Conservation (phyloP, 2,888 invertebrate genomes). For the Drosophila robusta region DNA sequence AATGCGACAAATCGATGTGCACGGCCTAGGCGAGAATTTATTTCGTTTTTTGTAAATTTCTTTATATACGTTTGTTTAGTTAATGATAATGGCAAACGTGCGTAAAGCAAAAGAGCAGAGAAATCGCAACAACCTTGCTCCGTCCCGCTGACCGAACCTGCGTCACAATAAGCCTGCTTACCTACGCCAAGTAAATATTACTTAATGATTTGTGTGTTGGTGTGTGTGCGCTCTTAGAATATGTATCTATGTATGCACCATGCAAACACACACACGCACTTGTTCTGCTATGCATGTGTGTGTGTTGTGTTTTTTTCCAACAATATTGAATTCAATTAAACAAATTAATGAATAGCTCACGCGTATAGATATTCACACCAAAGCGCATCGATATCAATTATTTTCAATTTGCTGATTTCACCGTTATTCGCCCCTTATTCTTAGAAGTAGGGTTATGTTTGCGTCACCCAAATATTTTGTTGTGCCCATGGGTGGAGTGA, state of each 20-base stretch:
- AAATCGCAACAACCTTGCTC: conserved; percentile 50
- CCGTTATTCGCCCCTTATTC: conserved; percentile 40
- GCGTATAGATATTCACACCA: conserved; percentile 46
- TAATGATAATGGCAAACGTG: conserved; percentile 54
- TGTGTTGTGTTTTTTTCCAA: conserved; percentile 43
- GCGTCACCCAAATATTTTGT: conserved; percentile 75
- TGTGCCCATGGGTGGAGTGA: conserved; percentile 38
- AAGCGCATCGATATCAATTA: conserved; percentile 66
- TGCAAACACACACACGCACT: conserved; percentile 20
- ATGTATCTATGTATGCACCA: conserved; percentile 68
- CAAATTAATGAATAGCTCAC: conserved; percentile 56
- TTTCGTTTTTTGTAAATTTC: conserved; percentile 43
- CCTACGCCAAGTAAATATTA: conserved; percentile 69
- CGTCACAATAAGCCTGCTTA: conserved; percentile 22
- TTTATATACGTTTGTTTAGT: conserved; percentile 62
- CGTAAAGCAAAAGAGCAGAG: conserved; percentile 25
- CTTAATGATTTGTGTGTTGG: conserved; percentile 71
- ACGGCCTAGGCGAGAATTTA: conserved; percentile 54
- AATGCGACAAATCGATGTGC: conserved; percentile 52
- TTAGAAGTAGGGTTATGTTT: conserved; percentile 75
- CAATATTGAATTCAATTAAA: conserved; percentile 73
- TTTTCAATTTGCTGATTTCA: conserved; percentile 69
- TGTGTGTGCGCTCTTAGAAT: conserved; percentile 68
- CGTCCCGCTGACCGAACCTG: conserved; percentile 11
- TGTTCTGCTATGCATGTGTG: conserved; percentile 30